Conservation (phyloP, 2,888 invertebrate species). For the Phaonia tiefii region DNA sequence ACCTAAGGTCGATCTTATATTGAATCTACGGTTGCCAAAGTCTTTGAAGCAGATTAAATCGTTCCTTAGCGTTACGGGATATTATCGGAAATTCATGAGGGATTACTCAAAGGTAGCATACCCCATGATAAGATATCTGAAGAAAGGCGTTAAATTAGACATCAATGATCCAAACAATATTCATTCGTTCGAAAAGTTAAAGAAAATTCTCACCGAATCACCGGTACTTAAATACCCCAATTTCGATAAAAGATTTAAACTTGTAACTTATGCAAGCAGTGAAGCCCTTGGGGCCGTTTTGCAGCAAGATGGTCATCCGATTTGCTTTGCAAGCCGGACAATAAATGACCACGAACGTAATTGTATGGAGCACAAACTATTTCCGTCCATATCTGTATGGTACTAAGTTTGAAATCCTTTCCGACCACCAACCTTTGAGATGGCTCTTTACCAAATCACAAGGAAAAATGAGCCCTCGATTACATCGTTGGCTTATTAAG, state of each 20-base stretch:
- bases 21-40: conserved; percentile 30
- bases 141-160: background rate
- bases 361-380: conserved; percentile 24
- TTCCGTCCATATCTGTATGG: too few species aligned
- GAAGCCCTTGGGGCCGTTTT: conserved; percentile 46
- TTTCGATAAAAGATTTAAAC: conserved; percentile 8
- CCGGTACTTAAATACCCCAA: background rate
- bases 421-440: too few species aligned
- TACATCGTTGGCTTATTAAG: conserved; percentile 30
- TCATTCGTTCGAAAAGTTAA: conserved; percentile 30
- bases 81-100: conserved; percentile 29
- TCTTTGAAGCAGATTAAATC: conserved; percentile 57
- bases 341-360: conserved; percentile 1
- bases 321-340: background rate
- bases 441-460: conserved; percentile 14
- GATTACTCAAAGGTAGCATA: too few species aligned
- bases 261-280: conserved; percentile 36
- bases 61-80: conserved; percentile 53
- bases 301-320: conserved; percentile 30
- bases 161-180: conserved; percentile 16
- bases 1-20: background rate
- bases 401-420: too few species aligned
- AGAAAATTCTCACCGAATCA: conserved; percentile 14
- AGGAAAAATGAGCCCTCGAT: conserved; percentile 30
- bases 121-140: too few species aligned